Conservation (phyloP, 2,797 vertebrate species). For the Arrhamphus sclerolepis region DNA sequence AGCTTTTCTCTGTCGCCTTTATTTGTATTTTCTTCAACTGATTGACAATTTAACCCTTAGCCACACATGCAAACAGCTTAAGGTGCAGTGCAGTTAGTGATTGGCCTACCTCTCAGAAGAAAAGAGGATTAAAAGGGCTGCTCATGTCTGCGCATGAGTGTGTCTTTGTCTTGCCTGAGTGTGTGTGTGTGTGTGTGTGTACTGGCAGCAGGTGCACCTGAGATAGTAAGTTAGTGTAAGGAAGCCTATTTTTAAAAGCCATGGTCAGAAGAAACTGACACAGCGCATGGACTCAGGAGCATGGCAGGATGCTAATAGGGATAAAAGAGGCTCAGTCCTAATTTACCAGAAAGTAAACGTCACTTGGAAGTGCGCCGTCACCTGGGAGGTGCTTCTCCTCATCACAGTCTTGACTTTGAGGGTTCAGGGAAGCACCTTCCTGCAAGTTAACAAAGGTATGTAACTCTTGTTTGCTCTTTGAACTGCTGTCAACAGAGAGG, state of each 20-base stretch:
- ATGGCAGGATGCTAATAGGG: constrained; percentile 73
- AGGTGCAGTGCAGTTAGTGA: constrained; percentile 50
- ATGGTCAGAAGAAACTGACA: constrained; percentile 56
- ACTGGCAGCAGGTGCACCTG: constrained; percentile 42
- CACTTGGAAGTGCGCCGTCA: constrained; percentile 28
- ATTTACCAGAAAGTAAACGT: constrained; percentile 79
- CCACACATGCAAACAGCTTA: constrained; percentile 56
- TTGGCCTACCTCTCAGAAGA: constrained; percentile 67
- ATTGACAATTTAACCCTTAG: constrained; percentile 28
- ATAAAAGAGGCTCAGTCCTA: constrained; percentile 78
- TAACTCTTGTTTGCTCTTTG: constrained; percentile 14
- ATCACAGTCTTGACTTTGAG: constrained; percentile 16
- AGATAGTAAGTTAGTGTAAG: constrained; percentile 35
- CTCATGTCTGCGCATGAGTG: constrained; percentile 54
- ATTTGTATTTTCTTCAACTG: constrained; percentile 20
- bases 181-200: constrained; percentile 16
- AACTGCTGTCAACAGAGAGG: background rate
- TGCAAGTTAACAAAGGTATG: constrained; percentile 64
- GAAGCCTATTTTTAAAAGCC: constrained; percentile 66
- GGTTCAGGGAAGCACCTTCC: constrained; percentile 7
- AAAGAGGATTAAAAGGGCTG: constrained; percentile 78
- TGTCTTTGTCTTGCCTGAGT: constrained; percentile 48
- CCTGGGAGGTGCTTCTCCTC: constrained; percentile 28
- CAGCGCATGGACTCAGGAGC: constrained; percentile 70
- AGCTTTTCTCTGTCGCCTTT: constrained; percentile 11